phyloP scores from a whole-genome alignment of 2,888 invertebrate genomes.

The Ptilodon capucinus region DNA sequence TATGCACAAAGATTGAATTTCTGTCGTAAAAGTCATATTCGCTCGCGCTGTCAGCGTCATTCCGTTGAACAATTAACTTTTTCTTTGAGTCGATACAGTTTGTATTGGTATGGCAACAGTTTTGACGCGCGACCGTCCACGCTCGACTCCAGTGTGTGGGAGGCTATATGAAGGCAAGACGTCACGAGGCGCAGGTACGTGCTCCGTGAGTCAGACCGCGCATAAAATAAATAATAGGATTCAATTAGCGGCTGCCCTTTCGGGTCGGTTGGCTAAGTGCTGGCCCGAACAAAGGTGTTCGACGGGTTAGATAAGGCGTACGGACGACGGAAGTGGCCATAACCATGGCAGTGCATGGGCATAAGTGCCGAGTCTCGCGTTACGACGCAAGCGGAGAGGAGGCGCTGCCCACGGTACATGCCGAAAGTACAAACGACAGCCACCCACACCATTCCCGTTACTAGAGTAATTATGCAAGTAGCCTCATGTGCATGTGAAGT shows the following conservation, averaged over 20 bases:
- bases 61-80: no score
- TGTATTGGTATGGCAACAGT: no score
- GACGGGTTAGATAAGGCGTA: conserved; percentile 53
- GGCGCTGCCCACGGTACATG: not conserved
- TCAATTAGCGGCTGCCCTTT: conserved; percentile 57
- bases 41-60: no score
- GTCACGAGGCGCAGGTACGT: conserved; percentile 32
- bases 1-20: no score
- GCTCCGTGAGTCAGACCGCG: conserved; percentile 43
- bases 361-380: conserved; percentile 3
- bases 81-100: no score
- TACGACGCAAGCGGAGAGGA: not conserved
- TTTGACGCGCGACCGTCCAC: no score
- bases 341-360: conserved; percentile 24
- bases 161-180: conserved; percentile 10
- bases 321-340: conserved; percentile 61
- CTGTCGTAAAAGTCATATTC: no score
- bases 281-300: conserved; percentile 61
- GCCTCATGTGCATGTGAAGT: not conserved
- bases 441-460: not conserved
- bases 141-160: no score
- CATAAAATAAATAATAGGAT: conserved; percentile 58
- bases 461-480: conserved; percentile 3
- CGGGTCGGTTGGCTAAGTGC: conserved; percentile 52
- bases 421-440: not conserved